phyloP scores from a whole-genome alignment of 2,888 invertebrate genomes.

The Gryllus longicercus region DNA sequence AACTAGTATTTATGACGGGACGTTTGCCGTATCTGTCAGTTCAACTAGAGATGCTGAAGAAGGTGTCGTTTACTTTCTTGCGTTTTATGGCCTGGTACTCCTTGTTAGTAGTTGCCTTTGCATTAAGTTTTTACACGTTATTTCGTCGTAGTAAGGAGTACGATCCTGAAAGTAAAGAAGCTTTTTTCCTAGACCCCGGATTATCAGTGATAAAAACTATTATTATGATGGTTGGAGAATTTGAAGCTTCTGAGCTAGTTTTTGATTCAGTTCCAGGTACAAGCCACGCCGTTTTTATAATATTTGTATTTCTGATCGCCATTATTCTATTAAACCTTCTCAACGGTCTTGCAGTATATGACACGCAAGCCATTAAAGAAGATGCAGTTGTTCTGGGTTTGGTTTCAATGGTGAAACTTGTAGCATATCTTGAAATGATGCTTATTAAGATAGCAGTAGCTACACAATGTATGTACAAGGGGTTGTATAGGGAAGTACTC shows the following conservation, averaged over 20 bases:
- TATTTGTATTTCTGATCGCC: slow-evolving; percentile 78
- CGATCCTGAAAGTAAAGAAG: slow-evolving; percentile 52
- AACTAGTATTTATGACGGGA: slow-evolving; percentile 72
- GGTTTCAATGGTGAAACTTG: neutral
- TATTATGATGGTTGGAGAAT: slow-evolving; percentile 83
- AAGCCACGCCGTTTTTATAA: slow-evolving; percentile 63
- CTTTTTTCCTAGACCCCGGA: slow-evolving; percentile 66
- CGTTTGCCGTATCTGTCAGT: slow-evolving; percentile 76
- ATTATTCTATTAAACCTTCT: slow-evolving; percentile 78
- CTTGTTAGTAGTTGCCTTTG: slow-evolving; percentile 76
- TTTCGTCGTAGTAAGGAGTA: slow-evolving; percentile 58
- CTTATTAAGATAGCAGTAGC: neutral
- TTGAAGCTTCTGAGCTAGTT: slow-evolving; percentile 74
- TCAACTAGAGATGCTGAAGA: slow-evolving; percentile 77
- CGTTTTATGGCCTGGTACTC: slow-evolving; percentile 76
- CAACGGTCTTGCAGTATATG: slow-evolving; percentile 81
- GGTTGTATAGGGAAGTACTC: neutral
- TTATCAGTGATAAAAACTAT: slow-evolving; percentile 75
- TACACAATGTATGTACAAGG: neutral
- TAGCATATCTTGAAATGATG: neutral
- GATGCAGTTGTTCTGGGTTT: slow-evolving; percentile 52
- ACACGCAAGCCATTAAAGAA: slow-evolving; percentile 70
- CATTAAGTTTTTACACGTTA: slow-evolving; percentile 73
- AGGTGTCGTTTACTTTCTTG: slow-evolving; percentile 71
- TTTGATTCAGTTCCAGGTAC: slow-evolving; percentile 65